phyloP scores from a whole-genome alignment of 2,888 invertebrate genomes.

The Holacanthella duospinosa region DNA sequence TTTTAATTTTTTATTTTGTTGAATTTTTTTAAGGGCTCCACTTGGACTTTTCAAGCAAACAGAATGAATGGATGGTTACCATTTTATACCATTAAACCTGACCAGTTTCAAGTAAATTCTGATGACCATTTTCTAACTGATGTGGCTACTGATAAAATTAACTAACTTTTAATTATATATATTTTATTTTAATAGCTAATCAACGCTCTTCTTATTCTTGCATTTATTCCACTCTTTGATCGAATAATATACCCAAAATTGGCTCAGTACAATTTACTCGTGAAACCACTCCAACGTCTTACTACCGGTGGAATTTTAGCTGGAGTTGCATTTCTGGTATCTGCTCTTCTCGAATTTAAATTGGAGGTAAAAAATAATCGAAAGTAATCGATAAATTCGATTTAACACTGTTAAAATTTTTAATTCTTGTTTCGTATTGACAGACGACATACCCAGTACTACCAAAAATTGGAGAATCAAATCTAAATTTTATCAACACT shows the following conservation, averaged over 20 bases:
- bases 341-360: constrained; percentile 44
- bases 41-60: constrained; percentile 44
- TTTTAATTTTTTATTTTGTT: no score
- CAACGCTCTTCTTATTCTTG: constrained; percentile 44
- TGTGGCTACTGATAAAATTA: no score
- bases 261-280: constrained; percentile 27
- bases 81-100: constrained; percentile 42
- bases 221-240: constrained; percentile 45
- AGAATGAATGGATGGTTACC: constrained; percentile 40
- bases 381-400: no score
- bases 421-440: constrained; percentile 9
- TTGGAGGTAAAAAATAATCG: no score
- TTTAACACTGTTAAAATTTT: background rate
- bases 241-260: constrained; percentile 43
- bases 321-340: constrained; percentile 45
- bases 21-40: constrained; percentile 39
- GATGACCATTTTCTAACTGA: no score
- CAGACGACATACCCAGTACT: constrained; percentile 36
- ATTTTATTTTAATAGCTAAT: no score
- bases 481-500: constrained; percentile 54
- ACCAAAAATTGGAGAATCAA: constrained; percentile 39
- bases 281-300: constrained; percentile 46
- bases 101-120: constrained; percentile 47
- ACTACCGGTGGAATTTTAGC: constrained; percentile 46
- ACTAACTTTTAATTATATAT: no score